Evolutionary conservation across 2,888 invertebrate species (phyloP).

Genomic region (Orchesellides sinensis): DNA sequence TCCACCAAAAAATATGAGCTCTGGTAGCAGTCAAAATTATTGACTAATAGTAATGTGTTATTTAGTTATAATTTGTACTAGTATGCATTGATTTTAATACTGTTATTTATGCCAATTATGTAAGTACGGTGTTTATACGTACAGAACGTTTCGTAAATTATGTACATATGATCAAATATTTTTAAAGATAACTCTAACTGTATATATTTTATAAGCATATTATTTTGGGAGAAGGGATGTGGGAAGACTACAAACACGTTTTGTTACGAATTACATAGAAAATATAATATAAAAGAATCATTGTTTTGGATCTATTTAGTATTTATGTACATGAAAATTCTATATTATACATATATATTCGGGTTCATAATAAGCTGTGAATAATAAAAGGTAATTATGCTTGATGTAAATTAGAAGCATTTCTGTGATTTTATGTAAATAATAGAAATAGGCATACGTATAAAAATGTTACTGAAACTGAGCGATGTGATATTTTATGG

Average conservation of each 20-base stretch:
- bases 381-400: background rate
- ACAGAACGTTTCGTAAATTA: too few species aligned
- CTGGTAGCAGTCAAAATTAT: slow-evolving; percentile 14
- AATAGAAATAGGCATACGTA: background rate
- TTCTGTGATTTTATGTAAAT: slow-evolving; percentile 43
- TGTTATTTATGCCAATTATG: too few species aligned
- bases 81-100: too few species aligned
- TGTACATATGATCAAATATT: too few species aligned
- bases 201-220: too few species aligned
- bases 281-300: too few species aligned
- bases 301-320: background rate
- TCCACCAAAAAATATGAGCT: slow-evolving; percentile 64
- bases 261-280: background rate
- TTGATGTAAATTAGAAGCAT: background rate
- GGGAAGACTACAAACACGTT: too few species aligned
- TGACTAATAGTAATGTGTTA: background rate
- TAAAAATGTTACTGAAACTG: background rate
- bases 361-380: background rate
- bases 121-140: too few species aligned
- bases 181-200: too few species aligned
- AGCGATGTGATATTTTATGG: slow-evolving; percentile 12
- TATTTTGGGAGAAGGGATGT: too few species aligned
- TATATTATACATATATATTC: background rate
- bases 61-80: too few species aligned
- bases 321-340: too few species aligned